Evolutionary conservation across 2,888 invertebrate genomes (phyloP), one percentile per base, ranked within the genome.

Genomic region (Hetaerina titia): DNA sequence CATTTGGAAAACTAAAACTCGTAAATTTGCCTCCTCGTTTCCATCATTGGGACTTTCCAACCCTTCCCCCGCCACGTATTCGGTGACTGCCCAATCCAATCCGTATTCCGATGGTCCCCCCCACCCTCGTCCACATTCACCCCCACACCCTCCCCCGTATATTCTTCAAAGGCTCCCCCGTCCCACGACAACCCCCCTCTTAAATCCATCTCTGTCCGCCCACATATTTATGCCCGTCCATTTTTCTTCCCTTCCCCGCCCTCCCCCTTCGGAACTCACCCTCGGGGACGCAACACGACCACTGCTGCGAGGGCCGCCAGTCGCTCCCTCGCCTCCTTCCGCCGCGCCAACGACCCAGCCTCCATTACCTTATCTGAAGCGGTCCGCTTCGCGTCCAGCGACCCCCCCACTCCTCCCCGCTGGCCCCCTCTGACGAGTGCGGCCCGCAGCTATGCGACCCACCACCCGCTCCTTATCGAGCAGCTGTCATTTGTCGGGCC

Each of bases 21-120:
- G 81, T 81, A 81, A 81, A 81, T 81, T 81, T 81, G 31, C 81
- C 81, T 81, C 81, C 81, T 81, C 81, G 25, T 81, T 11, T 31
- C 81, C 81, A 81, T 81, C 81, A 81, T 31, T 31, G 0, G 81
- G 81, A 81, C 19, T 81, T 81, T 7, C 45, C 31, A 15, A 11
- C 31, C 81, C 31, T 15, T n/a, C n/a, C 31, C 2, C 31, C 31
- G 81, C 25, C 25, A 22, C 22, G 19, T 45, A 45, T 45, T 69
- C n/a, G 69, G 69, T 69, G 69, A 31, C 81, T 81, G 81, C 81
- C 81, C 81, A 25, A n/a, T 69, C 81, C 81, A 31, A 81, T 81
- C 81, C 81, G 81, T 81, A 81, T 81, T 81, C 81, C 81, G 31
- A 81, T 31, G 81, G 9, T 5, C 9, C 81, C n/a, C 74, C 74